Conservation (phyloP, 2,113 vertebrate genomes). For the Apus apus region DNA sequence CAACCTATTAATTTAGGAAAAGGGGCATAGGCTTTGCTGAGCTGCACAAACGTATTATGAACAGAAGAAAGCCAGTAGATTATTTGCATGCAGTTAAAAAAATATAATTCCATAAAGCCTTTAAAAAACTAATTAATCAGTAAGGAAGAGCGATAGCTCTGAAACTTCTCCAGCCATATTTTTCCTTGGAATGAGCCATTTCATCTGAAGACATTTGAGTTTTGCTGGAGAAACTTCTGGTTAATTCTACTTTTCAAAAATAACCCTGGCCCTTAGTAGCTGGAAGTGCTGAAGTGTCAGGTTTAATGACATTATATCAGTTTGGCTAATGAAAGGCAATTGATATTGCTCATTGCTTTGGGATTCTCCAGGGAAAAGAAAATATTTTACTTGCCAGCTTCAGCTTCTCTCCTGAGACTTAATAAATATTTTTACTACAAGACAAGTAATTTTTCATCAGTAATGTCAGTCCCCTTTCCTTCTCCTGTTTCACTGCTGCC, state of each 20-base stretch:
- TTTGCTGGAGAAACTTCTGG: background rate
- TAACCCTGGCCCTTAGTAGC: background rate
- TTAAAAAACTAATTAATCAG: background rate
- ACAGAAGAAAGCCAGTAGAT: background rate
- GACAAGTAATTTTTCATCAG: background rate
- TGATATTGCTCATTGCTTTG: background rate
- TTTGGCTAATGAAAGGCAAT: background rate
- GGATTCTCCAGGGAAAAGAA: background rate
- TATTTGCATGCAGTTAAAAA: background rate
- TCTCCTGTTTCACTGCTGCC: background rate
- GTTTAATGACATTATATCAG: background rate
- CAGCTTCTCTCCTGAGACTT: background rate
- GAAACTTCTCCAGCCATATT: background rate
- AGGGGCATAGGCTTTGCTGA: background rate
- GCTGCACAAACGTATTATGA: background rate
- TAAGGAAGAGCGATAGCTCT: background rate
- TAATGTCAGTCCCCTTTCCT: background rate
- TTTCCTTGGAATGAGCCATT: background rate
- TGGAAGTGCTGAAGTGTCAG: background rate
- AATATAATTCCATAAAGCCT: background rate
- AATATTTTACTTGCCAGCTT: background rate
- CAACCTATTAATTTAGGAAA: background rate
- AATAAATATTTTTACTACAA: background rate
- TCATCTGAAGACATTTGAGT: background rate
- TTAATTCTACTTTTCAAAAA: background rate